Evolutionary conservation across 1,140 invertebrate genomes (phyloP).

Genomic region (Rhynchophorus ferrugineus): DNA sequence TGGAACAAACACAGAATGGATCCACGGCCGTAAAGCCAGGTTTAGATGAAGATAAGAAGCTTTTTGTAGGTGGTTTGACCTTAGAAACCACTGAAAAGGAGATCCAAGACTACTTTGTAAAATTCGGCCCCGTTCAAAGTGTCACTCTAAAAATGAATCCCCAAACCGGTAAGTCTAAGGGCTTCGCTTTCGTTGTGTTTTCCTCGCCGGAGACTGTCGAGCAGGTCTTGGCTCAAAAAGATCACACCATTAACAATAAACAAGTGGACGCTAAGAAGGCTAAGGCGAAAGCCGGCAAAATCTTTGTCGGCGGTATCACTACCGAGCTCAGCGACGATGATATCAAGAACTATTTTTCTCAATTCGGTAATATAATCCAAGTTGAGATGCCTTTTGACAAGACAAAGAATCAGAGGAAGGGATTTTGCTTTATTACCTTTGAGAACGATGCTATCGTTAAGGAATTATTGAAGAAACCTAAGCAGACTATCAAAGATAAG

Average conservation of each 20-base stretch:
- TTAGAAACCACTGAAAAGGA: conserved; percentile 94
- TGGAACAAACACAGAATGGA: conserved; percentile 16
- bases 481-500: conserved; percentile 83
- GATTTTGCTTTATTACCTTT: conserved; percentile 89
- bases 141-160: conserved; percentile 87
- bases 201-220: conserved; percentile 76
- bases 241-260: conserved; percentile 86
- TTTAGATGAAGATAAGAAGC: conserved; percentile 20
- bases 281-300: conserved; percentile 82
- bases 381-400: conserved; percentile 93
- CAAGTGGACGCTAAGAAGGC: conserved; percentile 90
- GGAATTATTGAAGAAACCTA: conserved; percentile 77
- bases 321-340: conserved; percentile 82
- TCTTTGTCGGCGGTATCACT: conserved; percentile 86
- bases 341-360: conserved; percentile 79
- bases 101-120: conserved; percentile 77
- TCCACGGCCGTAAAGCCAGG: conserved; percentile 5
- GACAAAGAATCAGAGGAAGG: conserved; percentile 86
- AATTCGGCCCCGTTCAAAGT: conserved; percentile 81
- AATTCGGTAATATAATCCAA: conserved; percentile 85
- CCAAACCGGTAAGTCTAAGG: conserved; percentile 75
- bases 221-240: conserved; percentile 72
- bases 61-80: conserved; percentile 67
- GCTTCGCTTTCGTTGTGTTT: conserved; percentile 91
- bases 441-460: conserved; percentile 84